Percentiles rank a stretch among this genome's conserved stretches.
Evolutionary conservation across 2,888 invertebrate species (phyloP).

Genomic region (Eupithecia vulgata): DNA sequence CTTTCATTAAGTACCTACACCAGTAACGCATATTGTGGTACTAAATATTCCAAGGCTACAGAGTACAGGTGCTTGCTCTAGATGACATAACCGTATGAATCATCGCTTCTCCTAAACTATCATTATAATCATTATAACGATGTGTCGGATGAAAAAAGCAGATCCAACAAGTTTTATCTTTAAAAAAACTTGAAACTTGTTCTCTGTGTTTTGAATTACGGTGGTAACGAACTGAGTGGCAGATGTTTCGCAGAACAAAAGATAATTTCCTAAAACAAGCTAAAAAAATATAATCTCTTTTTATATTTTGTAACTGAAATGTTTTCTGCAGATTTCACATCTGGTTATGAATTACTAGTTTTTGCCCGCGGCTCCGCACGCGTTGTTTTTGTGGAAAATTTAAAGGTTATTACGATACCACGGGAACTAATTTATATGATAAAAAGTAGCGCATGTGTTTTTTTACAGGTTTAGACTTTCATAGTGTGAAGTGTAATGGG

Average conservation of each 20-base stretch:
- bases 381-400: background rate
- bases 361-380: background rate
- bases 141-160: slow-evolving; percentile 17
- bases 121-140: slow-evolving; percentile 25
- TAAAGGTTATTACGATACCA: background rate
- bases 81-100: slow-evolving; percentile 47
- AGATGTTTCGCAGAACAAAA: background rate
- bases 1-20: background rate
- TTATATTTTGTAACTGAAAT: background rate
- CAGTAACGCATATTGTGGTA: background rate
- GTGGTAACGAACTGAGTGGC: background rate
- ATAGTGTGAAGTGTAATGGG: too few species aligned
- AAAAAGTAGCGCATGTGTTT: background rate
- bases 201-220: slow-evolving; percentile 1
- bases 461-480: background rate
- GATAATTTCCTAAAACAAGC: background rate
- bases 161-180: slow-evolving; percentile 12
- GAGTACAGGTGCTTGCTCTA: slow-evolving; percentile 40
- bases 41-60: slow-evolving; percentile 36
- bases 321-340: background rate
- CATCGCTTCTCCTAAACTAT: slow-evolving; percentile 30
- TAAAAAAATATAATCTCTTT: background rate
- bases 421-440: background rate
- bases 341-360: background rate
- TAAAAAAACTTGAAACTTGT: slow-evolving; percentile 16